Conservation (phyloP, 2,797 vertebrate genomes). For the Sebastes miniatus region DNA sequence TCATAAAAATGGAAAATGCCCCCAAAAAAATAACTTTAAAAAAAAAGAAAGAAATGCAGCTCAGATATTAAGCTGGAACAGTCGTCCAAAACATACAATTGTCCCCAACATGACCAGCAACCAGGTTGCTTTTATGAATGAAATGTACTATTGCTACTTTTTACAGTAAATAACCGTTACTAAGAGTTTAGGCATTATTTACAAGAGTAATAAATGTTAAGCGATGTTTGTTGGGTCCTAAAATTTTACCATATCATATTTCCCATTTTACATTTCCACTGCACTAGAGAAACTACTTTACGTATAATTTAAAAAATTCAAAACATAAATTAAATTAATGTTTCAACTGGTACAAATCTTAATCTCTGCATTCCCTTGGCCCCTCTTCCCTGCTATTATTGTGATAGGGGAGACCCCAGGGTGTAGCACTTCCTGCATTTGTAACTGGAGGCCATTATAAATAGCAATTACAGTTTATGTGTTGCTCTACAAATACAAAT, state of each 20-base stretch:
- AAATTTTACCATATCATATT: neutral
- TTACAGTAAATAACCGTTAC: neutral
- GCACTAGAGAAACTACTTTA: neutral
- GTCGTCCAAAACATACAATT: neutral
- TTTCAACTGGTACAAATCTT: neutral
- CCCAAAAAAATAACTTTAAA: no score
- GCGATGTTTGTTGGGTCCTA: neutral
- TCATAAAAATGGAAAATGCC: no score
- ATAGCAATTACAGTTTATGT: neutral
- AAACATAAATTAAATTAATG: neutral
- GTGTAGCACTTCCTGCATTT: neutral
- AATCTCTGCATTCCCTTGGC: neutral
- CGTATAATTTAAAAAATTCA: neutral
- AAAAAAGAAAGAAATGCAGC: neutral
- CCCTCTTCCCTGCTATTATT: neutral
- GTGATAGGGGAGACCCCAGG: neutral
- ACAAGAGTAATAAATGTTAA: neutral
- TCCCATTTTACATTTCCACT: neutral
- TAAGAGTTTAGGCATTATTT: neutral
- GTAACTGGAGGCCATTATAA: neutral
- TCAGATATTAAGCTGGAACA: neutral
- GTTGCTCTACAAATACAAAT: neutral
- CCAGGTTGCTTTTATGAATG: neutral
- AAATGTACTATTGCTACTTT: neutral
- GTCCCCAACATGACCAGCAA: neutral